Base-by-base conservation (phyloP, 2,113 vertebrate genomes). In the Myanophis thanlyinensis region DNA sequence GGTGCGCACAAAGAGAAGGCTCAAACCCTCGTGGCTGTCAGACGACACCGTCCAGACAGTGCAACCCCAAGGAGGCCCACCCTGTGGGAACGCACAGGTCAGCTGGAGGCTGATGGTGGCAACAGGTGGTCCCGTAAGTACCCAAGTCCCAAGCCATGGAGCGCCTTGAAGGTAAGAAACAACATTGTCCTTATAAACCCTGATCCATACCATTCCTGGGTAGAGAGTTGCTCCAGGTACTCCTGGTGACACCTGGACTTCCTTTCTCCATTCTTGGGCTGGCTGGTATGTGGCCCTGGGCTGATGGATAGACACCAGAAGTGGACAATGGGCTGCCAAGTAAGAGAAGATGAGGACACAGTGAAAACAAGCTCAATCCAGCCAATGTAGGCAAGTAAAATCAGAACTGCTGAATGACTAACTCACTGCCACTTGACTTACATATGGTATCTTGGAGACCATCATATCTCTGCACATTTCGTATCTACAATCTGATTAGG, bases 221-320 rank as follows among this genome's bases (percentile, higher is more conserved):
- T 56, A 91, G 84, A 11, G 85, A 93, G 0, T 88, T 93, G 90
- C 92, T 94, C 25, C 92, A 44, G 1, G 94, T 93, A 0, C 44
- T 62, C 2, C 49, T 5, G 87, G 88, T 30, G 92, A 96, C 87
- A 59, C 96, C 95, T 85, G 92, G 94, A 27, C 90, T 93, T 7
- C 62, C 96, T 54, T 93, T 7, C 95, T 97, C 96, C 95, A 96
- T 96, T 53, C 90, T 0, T 40, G 94, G 93, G 94, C 93, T 84
- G 89, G 10, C 44, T 0, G 93, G 91, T 0, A 0, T n/a, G 85
- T 0, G 20, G 87, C 35, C 3, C 3, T 5, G 95, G 88, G 86
- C 6, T 12, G 10, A 49, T 40, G 73, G 87, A 40, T 10, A 6
- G 80, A 93, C 22, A 22, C 30, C 0, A 0, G 0, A 85, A 85